A percentile compares a stretch with the other conserved stretches of the same genome.
phyloP scores from a whole-genome alignment of 2,888 invertebrate genomes.

The Drosophila rellima region DNA sequence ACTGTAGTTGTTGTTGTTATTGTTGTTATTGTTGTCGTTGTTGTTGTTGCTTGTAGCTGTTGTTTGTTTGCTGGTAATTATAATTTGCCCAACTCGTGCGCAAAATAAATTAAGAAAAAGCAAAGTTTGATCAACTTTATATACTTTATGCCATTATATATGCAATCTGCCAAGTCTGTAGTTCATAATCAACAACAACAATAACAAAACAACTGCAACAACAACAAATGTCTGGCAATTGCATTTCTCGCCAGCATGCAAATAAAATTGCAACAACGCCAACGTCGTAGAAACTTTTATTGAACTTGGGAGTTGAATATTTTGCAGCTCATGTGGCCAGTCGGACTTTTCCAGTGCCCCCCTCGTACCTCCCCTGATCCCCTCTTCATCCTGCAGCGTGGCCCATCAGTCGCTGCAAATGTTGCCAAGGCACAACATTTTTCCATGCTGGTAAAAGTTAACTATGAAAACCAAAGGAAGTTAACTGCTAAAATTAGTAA shows the following conservation, averaged over 20 bases:
- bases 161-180: constrained; percentile 54
- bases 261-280: constrained; percentile 74
- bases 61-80: constrained; percentile 73
- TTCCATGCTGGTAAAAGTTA: constrained; percentile 83
- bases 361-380: background rate
- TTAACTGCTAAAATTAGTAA: constrained; percentile 84
- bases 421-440: constrained; percentile 77
- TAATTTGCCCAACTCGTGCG: constrained; percentile 71
- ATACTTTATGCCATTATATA: constrained; percentile 11
- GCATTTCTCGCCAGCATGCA: constrained; percentile 76
- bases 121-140: constrained; percentile 58
- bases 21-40: constrained; percentile 6
- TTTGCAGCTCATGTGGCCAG: constrained; percentile 43
- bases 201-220: constrained; percentile 31
- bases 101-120: constrained; percentile 82
- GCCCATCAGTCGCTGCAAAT: constrained; percentile 47
- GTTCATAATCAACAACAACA: constrained; percentile 42
- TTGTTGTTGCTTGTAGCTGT: constrained; percentile 19
- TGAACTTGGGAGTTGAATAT: constrained; percentile 75
- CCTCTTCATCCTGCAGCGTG: background rate
- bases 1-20: constrained; percentile 8
- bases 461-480: constrained; percentile 85
- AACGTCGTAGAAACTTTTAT: constrained; percentile 76
- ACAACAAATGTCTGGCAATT: constrained; percentile 56
- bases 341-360: background rate